Base-by-base conservation (phyloP, 2,888 invertebrate species). In the Drosophila barbarae region DNA sequence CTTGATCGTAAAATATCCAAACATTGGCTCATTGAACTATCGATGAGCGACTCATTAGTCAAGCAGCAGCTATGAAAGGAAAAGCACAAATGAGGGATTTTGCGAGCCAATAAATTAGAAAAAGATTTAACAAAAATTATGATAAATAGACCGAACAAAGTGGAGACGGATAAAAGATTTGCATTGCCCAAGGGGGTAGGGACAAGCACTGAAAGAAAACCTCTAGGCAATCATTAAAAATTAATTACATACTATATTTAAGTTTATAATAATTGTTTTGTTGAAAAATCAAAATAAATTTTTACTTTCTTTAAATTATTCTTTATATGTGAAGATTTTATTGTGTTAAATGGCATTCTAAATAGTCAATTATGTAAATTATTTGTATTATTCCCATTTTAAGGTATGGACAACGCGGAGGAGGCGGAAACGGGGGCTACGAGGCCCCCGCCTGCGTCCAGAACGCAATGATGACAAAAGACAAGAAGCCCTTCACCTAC, bases 401-500 rank as follows among this genome's bases (percentile, higher is more conserved):
- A 2, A 89, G 88, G 69, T 88, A 87, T 87, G 87, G 91, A 89
- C 85, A 92, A 68, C 81, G 86, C 52, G 84, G 84, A 59, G 79
- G 78, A 50, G 74, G 74, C 60, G 53, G 80, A 56, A 78, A 81
- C 23, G 87, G 87, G 26, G 81, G 88, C 50, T 85, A 85, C 28
- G 95, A 95, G 87, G 96, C 96, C 42, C 97, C 97, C 69, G 94
- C 95, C 72, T 96, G 96, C 79, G 95, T 97, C 60, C 96, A 96
- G 88, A 96, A 96, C 89, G 96, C 97, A 34, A 96, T 96, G 96
- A 94, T 96, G 94, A 96, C 95, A 84, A 97, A 97, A 90, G 97
- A 97, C 90, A 98, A 97, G 90, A 97, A 97, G 87, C 97, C 97
- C 12, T 98, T 98, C 88, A 97, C 97, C n/a, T 98, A 98, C 89